Conservation (phyloP, 2,797 vertebrate genomes). For the Odontamblyopus lacepedii region DNA sequence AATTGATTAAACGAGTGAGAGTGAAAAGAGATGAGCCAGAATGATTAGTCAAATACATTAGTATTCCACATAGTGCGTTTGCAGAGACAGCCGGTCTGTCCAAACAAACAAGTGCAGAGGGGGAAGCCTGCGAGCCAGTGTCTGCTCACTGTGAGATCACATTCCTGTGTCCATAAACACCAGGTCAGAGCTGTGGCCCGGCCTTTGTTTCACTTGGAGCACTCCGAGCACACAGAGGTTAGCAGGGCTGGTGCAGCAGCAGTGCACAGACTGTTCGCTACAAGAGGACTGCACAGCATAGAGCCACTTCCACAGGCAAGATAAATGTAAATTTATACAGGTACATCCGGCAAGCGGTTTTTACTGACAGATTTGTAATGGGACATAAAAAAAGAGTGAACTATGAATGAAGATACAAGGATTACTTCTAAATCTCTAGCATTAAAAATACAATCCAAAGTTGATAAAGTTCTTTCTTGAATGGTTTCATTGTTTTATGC, state of each 20-base stretch:
- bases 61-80: conserved; percentile 67
- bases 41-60: conserved; percentile 67
- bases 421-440: background rate
- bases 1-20: conserved; percentile 27
- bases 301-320: conserved; percentile 2
- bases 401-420: background rate
- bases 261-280: conserved; percentile 48
- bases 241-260: conserved; percentile 39
- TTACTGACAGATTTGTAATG: background rate
- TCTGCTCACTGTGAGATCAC: conserved; percentile 58
- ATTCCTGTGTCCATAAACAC: conserved; percentile 69
- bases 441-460: too few relatives aligned
- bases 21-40: conserved; percentile 36
- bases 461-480: background rate
- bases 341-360: conserved; percentile 19
- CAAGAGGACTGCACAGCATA: conserved; percentile 31
- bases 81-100: conserved; percentile 69
- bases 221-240: conserved; percentile 29
- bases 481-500: background rate
- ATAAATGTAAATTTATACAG: conserved; percentile 19
- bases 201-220: conserved; percentile 54
- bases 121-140: conserved; percentile 64
- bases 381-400: background rate
- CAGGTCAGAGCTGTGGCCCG: conserved; percentile 39
- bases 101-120: conserved; percentile 72